These are phyloP conservation scores for Mechanitis messenoides DNA, from an alignment of 2,888 invertebrate species.

Conservation along the genomic window DNA sequence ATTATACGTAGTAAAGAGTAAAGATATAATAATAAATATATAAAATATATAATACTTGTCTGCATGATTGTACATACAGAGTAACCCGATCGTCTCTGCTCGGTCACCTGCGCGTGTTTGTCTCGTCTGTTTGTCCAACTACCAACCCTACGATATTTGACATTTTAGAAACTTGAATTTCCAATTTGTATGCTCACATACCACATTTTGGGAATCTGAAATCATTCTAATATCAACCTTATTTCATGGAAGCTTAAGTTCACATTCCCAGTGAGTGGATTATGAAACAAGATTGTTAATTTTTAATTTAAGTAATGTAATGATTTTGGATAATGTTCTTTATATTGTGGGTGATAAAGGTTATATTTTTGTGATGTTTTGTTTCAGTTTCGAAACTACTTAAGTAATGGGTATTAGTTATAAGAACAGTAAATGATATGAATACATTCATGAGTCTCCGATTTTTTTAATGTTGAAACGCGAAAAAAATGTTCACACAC, in stretches of 20 bases:
- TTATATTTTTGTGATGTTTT: constrained; percentile 6
- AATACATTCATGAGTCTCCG: constrained; percentile 6
- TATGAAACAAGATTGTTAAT: constrained; percentile 12
- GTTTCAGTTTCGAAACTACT: constrained; percentile 14
- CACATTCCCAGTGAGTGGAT: background rate
- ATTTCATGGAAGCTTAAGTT: background rate
- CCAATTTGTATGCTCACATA: constrained; percentile 42
- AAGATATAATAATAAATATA: too few species aligned
- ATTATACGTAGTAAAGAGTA: too few species aligned
- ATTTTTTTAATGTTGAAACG: background rate
- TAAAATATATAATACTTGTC: constrained; percentile 9
- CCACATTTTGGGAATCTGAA: background rate
- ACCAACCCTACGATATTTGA: constrained; percentile 51
- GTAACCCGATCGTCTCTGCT: constrained; percentile 56
- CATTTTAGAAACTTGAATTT: constrained; percentile 68
- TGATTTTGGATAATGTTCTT: constrained; percentile 12
- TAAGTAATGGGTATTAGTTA: constrained; percentile 14
- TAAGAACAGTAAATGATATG: constrained; percentile 12
- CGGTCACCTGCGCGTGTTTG: constrained; percentile 48
- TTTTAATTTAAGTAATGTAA: constrained; percentile 17
- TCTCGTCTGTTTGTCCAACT: constrained; percentile 41
- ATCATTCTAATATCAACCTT: constrained; percentile 7
- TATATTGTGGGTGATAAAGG: constrained; percentile 12
- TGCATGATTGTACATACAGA: constrained; percentile 32
- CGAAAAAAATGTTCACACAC: background rate